Percentiles rank a stretch among this genome's conserved stretches.
Evolutionary conservation across 2,113 vertebrate species (phyloP).

Genomic region (Tiliqua scincoides): DNA sequence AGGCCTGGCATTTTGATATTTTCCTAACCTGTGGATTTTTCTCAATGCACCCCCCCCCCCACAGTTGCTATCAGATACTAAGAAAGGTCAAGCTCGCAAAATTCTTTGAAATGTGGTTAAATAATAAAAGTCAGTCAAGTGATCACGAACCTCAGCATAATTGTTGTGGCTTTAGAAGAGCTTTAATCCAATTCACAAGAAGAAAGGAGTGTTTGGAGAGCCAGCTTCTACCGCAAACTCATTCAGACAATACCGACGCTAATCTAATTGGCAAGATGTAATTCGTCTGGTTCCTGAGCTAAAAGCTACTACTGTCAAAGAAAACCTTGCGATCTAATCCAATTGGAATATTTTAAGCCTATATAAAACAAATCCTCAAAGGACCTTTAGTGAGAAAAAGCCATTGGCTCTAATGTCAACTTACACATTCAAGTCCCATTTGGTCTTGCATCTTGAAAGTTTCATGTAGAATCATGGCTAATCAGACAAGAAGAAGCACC

Average conservation of each 20-base stretch:
- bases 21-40: constrained; percentile 25
- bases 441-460: neutral
- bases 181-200: constrained; percentile 63
- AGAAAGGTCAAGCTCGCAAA: constrained; percentile 52
- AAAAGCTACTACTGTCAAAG: constrained; percentile 53
- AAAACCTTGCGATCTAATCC: constrained; percentile 41
- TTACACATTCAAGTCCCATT: neutral
- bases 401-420: neutral
- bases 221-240: constrained; percentile 60
- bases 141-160: constrained; percentile 41
- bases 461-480: neutral
- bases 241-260: constrained; percentile 63
- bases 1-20: constrained; percentile 39
- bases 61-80: constrained; percentile 41
- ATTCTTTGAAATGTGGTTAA: constrained; percentile 65
- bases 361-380: constrained; percentile 18
- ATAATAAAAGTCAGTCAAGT: constrained; percentile 50
- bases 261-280: constrained; percentile 68
- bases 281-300: constrained; percentile 63
- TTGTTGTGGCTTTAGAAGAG: constrained; percentile 47
- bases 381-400: constrained; percentile 12
- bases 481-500: neutral
- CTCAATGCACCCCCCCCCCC: neutral
- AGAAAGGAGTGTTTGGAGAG: constrained; percentile 32
- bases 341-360: constrained; percentile 38